Percentiles rank a stretch among this genome's conserved stretches.
phyloP scores from a whole-genome alignment of 1,140 invertebrate genomes.

The Drosophila littoralis region DNA sequence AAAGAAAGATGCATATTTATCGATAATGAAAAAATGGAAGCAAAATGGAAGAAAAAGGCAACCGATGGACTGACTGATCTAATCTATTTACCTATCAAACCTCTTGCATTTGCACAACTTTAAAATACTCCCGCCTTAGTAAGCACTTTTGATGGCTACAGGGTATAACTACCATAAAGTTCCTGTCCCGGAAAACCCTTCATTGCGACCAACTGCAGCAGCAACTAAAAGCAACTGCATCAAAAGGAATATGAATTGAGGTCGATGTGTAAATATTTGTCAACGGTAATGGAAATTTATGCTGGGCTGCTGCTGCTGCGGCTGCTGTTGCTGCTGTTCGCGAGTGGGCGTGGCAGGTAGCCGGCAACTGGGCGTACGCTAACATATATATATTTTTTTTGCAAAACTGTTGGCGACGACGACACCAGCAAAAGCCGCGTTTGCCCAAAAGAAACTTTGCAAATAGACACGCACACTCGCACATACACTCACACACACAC shows the following conservation, averaged over 20 bases:
- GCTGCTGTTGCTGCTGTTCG: constrained; percentile 18
- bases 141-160: not conserved
- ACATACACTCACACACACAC: constrained; percentile 4
- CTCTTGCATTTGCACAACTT: not conserved
- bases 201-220: not conserved
- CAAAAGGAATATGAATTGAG: constrained; percentile 83
- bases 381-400: constrained; percentile 45
- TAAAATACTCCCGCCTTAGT: no score
- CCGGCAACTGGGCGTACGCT: constrained; percentile 12
- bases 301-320: constrained; percentile 46
- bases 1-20: no score
- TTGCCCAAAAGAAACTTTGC: constrained; percentile 61
- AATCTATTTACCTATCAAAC: not conserved
- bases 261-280: constrained; percentile 83
- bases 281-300: constrained; percentile 83
- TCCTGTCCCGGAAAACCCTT: not conserved
- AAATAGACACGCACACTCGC: constrained; percentile 45
- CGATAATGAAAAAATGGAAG: no score
- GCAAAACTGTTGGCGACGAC: constrained; percentile 43
- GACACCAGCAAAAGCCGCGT: constrained; percentile 45
- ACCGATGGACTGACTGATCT: not conserved
- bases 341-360: constrained; percentile 33
- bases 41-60: no score
- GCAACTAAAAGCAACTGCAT: constrained; percentile 80
- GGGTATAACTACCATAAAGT: constrained; percentile 31